Conservation (phyloP, 2,888 invertebrate genomes). For the Hemicrepidius hirtus region DNA sequence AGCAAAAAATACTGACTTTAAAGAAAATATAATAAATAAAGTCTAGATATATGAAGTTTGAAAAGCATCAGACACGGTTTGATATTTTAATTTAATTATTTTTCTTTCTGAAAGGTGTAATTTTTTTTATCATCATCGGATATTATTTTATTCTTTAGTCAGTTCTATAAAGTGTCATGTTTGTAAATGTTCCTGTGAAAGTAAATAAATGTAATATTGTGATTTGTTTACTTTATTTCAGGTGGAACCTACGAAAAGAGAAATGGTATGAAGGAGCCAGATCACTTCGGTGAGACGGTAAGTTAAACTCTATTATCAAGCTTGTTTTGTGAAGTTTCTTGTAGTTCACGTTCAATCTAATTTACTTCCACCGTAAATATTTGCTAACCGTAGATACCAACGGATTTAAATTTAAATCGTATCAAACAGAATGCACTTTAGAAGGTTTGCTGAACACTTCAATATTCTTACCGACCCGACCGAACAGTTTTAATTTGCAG, state of each 20-base stretch:
- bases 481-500: slow-evolving; percentile 46
- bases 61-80: no score
- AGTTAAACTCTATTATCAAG: slow-evolving; percentile 66
- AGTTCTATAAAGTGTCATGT: no score
- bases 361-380: slow-evolving; percentile 39
- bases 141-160: no score
- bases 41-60: no score
- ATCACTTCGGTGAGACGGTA: slow-evolving; percentile 88
- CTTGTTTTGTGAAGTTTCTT: slow-evolving; percentile 29
- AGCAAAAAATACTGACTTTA: no score
- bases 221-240: slow-evolving; percentile 72
- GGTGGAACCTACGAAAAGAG: slow-evolving; percentile 83
- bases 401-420: slow-evolving; percentile 45
- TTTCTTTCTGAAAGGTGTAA: no score
- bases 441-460: slow-evolving; percentile 42
- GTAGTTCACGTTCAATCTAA: slow-evolving; percentile 34
- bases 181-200: no score
- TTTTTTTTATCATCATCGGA: no score
- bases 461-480: slow-evolving; percentile 26
- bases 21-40: no score
- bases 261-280: slow-evolving; percentile 92
- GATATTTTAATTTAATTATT: no score
- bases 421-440: slow-evolving; percentile 39
- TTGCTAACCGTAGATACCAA: slow-evolving; percentile 33
- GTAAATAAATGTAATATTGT: no score